Conservation (phyloP, 2,113 vertebrate species). For the Saguinus midas region DNA sequence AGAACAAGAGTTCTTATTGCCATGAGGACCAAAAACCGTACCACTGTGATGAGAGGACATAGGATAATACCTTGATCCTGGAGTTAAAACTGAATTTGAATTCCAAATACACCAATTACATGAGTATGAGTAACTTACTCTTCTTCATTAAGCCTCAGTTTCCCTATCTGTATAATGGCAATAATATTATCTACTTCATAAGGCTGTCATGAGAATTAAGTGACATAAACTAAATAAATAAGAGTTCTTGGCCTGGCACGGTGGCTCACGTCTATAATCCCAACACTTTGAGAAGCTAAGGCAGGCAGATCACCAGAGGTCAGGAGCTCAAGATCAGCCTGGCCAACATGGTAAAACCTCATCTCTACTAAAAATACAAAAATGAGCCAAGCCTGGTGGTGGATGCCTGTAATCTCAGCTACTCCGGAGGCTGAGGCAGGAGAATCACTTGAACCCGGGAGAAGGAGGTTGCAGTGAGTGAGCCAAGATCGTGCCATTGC, state of each 20-base stretch:
- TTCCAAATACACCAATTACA: not conserved
- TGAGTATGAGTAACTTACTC: not conserved
- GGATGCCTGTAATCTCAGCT: too few species aligned
- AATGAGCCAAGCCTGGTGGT: too few species aligned
- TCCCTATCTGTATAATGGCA: not conserved
- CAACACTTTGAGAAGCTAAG: too few species aligned
- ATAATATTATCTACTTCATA: not conserved
- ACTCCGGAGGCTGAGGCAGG: too few species aligned
- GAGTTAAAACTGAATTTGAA: not conserved
- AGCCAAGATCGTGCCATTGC: too few species aligned
- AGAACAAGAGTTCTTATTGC: not conserved
- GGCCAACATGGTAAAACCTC: too few species aligned
- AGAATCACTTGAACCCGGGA: too few species aligned
- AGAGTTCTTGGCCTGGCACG: accelerated
- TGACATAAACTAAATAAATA: not conserved
- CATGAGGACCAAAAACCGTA: not conserved
- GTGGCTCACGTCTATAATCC: too few species aligned
- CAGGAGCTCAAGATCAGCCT: too few species aligned
- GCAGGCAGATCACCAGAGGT: too few species aligned
- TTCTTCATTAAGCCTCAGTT: not conserved
- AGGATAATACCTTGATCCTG: not conserved
- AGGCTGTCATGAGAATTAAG: not conserved
- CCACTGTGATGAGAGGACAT: not conserved
- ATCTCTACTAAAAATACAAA: too few species aligned
- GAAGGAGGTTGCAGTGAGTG: too few species aligned